These are phyloP conservation scores for Pungitius pungitius DNA, from an alignment of 2,113 vertebrate species.

Conservation along the genomic window DNA sequence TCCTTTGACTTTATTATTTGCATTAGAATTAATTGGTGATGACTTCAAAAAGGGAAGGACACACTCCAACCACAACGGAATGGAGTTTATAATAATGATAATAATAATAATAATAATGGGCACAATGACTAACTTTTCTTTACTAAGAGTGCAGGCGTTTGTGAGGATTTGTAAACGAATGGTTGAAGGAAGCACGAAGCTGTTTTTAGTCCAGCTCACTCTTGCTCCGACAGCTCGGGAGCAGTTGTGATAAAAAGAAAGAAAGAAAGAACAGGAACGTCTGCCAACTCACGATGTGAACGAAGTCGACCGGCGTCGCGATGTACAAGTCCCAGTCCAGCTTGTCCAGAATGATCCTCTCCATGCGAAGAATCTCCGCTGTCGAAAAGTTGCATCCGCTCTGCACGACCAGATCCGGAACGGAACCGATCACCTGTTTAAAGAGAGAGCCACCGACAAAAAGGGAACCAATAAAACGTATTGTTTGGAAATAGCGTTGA, in stretches of 20 bases:
- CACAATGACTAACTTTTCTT: conserved; percentile 66
- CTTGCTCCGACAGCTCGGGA: conserved; percentile 22
- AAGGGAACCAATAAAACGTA: conserved; percentile 76
- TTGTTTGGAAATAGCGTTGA: conserved; percentile 57
- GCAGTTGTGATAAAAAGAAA: neutral
- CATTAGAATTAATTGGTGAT: neutral
- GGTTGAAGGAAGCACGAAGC: conserved; percentile 49
- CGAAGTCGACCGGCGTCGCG: conserved; percentile 86
- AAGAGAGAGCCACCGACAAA: conserved; percentile 67
- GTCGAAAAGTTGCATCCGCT: conserved; percentile 85
- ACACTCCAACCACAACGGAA: neutral
- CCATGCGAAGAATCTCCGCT: conserved; percentile 88
- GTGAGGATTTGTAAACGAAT: conserved; percentile 26
- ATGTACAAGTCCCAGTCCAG: conserved; percentile 88
- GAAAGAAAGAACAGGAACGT: neutral
- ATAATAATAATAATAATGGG: neutral
- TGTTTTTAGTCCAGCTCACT: conserved; percentile 28
- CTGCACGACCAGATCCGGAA: conserved; percentile 83
- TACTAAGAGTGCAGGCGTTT: neutral
- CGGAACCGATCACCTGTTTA: conserved; percentile 86
- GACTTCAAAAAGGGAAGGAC: neutral
- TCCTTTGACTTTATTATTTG: neutral
- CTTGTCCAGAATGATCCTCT: conserved; percentile 87
- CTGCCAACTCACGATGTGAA: conserved; percentile 84
- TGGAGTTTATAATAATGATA: conserved; percentile 10